Percentiles rank a stretch among this genome's conserved stretches.
Evolutionary conservation across 92 coral and sea anemone species (phyloP).

Genomic region (Actinernus sp.): DNA sequence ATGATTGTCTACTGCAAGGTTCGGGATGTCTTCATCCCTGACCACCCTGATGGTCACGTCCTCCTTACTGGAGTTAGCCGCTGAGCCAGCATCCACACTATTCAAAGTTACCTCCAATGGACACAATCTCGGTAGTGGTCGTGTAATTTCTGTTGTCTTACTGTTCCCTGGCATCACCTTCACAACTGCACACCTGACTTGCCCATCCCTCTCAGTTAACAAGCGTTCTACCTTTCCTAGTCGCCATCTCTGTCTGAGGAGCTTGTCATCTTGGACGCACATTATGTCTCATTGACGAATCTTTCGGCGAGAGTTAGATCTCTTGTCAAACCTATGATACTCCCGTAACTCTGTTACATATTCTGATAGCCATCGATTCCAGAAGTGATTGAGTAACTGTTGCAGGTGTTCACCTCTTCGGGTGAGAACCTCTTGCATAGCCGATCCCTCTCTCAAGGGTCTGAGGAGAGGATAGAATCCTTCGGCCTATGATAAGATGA

Average conservation of each 20-base stretch:
- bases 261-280: too few relatives aligned
- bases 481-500: conserved; percentile 59
- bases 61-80: too few relatives aligned
- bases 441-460: too few relatives aligned
- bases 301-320: not conserved
- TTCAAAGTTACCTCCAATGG: too few relatives aligned
- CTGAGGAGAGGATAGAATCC: conserved; percentile 46
- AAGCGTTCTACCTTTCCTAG: conserved; percentile 12
- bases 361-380: conserved; percentile 25
- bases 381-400: conserved; percentile 11
- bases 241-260: conserved; percentile 12
- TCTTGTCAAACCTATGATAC: not conserved
- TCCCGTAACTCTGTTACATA: conserved; percentile 14
- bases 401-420: conserved; percentile 10
- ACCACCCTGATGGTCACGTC: too few relatives aligned
- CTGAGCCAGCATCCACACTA: too few relatives aligned
- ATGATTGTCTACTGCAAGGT: too few relatives aligned
- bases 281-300: conserved; percentile 13
- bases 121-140: not conserved
- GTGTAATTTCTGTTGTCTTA: too few relatives aligned
- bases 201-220: conserved; percentile 3
- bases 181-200: conserved; percentile 4
- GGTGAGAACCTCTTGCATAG: too few relatives aligned
- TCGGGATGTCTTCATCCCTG: too few relatives aligned
- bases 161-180: not conserved